A percentile compares a stretch with the other conserved stretches of the same genome.
phyloP scores from a whole-genome alignment of 2,113 vertebrate genomes.

The Coptodon rendalli region DNA sequence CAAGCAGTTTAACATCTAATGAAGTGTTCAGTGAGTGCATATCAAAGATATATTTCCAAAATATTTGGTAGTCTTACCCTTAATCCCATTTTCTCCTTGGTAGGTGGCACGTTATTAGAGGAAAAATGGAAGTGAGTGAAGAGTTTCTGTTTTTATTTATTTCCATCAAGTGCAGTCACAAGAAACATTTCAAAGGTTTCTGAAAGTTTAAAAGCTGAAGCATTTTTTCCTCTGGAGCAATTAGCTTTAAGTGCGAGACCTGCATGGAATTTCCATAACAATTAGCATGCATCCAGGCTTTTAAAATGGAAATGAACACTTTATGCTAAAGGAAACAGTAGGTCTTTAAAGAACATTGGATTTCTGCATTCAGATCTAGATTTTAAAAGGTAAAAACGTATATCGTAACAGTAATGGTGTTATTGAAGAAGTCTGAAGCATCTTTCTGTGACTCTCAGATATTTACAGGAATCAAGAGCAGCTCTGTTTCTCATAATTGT shows the following conservation, averaged over 20 bases:
- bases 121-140: background rate
- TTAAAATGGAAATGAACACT: conserved; percentile 24
- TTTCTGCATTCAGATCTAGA: background rate
- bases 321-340: background rate
- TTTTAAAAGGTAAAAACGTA: background rate
- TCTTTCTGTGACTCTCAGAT: background rate
- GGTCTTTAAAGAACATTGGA: background rate
- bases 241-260: conserved; percentile 15
- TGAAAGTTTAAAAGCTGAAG: background rate
- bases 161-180: background rate
- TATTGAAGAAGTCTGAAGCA: background rate
- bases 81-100: background rate
- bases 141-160: background rate
- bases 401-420: background rate
- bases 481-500: background rate
- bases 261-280: conserved; percentile 1
- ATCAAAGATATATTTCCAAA: background rate
- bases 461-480: background rate
- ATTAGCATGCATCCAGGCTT: conserved; percentile 6
- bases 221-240: background rate
- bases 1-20: background rate
- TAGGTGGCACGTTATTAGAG: background rate
- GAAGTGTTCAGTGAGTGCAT: background rate
- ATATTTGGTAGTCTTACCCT: background rate
- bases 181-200: background rate